These are phyloP conservation scores for Leptopilina syphax DNA, from an alignment of 2,888 invertebrate genomes.

Conservation along the genomic window DNA sequence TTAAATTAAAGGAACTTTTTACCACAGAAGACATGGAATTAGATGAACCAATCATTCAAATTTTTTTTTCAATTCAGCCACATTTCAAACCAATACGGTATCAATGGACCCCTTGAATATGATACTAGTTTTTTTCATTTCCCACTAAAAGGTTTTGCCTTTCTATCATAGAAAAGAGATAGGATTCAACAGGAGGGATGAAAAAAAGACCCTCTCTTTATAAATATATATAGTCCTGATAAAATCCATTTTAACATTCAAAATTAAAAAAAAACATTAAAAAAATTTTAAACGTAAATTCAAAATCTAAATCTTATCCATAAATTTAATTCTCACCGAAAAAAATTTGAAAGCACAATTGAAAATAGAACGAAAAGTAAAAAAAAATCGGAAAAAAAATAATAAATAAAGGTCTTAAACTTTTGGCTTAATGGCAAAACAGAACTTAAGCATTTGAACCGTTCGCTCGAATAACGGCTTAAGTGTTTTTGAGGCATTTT, in stretches of 20 bases:
- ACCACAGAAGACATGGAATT: not conserved
- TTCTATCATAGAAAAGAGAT: constrained; percentile 21
- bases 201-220: not conserved
- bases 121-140: constrained; percentile 32
- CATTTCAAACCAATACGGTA: constrained; percentile 23
- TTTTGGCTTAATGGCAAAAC: no score
- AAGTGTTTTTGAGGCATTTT: no score
- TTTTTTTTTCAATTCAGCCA: not conserved
- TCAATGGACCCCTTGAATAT: constrained; percentile 33
- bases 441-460: no score
- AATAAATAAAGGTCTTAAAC: no score
- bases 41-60: constrained; percentile 25
- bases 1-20: constrained; percentile 20
- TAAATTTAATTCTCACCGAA: no score
- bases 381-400: not conserved
- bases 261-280: not conserved
- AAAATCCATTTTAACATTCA: not conserved
- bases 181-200: constrained; percentile 12
- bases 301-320: not conserved
- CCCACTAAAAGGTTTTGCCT: constrained; percentile 41
- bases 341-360: not conserved
- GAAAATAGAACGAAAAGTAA: no score
- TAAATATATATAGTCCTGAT: not conserved
- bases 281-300: not conserved
- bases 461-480: no score